These are phyloP conservation scores for Drosophila pachea DNA, from an alignment of 1,140 invertebrate species.

Conservation along the genomic window DNA sequence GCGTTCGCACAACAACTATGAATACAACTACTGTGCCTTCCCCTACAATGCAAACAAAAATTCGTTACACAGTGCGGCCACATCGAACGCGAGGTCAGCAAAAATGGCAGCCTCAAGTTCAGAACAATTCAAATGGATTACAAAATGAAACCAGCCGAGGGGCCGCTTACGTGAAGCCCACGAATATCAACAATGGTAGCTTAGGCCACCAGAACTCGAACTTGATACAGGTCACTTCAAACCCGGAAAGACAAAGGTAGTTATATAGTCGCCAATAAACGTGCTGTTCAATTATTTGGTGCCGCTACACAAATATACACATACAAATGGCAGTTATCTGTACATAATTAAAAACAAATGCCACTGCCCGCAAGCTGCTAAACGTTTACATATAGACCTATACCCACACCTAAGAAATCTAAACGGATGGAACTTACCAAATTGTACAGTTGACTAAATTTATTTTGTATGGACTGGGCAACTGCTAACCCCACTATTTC, in stretches of 20 bases:
- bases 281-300: constrained; percentile 51
- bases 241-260: constrained; percentile 64
- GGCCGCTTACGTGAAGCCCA: constrained; percentile 31
- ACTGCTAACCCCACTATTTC: constrained; percentile 17
- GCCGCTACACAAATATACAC: constrained; percentile 67
- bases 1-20: constrained; percentile 66
- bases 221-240: constrained; percentile 49
- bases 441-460: constrained; percentile 67
- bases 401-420: constrained; percentile 43
- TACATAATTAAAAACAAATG: constrained; percentile 42
- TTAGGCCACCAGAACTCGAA: constrained; percentile 58
- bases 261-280: constrained; percentile 41
- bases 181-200: constrained; percentile 8
- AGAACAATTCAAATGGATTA: constrained; percentile 16
- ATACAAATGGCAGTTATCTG: constrained; percentile 41
- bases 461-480: constrained; percentile 53
- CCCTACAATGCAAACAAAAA: constrained; percentile 20
- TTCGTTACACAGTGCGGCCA: constrained; percentile 59
- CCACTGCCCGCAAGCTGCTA: constrained; percentile 25
- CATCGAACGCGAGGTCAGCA: constrained; percentile 63
- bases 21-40: constrained; percentile 55
- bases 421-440: constrained; percentile 50
- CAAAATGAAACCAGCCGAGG: constrained; percentile 36
- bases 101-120: constrained; percentile 52
- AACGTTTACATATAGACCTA: constrained; percentile 56